A percentile compares a stretch with the other conserved stretches of the same genome.
Conservation (phyloP, 2,113 vertebrate species). For the Danionella cerebrum region DNA sequence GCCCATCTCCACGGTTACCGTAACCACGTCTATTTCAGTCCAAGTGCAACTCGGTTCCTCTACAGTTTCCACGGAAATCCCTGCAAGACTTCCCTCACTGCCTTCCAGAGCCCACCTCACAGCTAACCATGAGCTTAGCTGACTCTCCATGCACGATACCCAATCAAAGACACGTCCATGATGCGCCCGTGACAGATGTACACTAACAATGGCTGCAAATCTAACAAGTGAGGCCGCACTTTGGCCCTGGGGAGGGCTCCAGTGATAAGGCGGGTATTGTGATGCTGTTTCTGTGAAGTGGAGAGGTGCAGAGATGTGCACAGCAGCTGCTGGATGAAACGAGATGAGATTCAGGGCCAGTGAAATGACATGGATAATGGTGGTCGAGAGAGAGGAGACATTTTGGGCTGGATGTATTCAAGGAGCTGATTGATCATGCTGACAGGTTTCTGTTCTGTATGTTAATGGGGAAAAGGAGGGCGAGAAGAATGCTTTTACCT, state of each 20-base stretch:
- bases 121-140: neutral
- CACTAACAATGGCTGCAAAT: neutral
- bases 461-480: neutral
- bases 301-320: slow-evolving; percentile 1
- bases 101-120: neutral
- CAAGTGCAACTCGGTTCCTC: slow-evolving; percentile 10
- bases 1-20: slow-evolving; percentile 38
- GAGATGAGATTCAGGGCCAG: slow-evolving; percentile 12
- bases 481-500: neutral
- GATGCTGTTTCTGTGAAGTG: slow-evolving; percentile 5
- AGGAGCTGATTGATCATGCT: neutral
- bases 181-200: neutral
- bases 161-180: slow-evolving; percentile 6
- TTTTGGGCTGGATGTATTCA: neutral
- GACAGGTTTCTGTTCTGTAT: slow-evolving; percentile 14
- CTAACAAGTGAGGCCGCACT: neutral
- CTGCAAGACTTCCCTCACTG: neutral
- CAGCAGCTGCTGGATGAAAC: slow-evolving; percentile 30
- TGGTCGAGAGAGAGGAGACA: neutral
- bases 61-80: slow-evolving; percentile 41
- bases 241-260: neutral
- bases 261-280: slow-evolving; percentile 15
- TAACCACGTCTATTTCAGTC: slow-evolving; percentile 37
- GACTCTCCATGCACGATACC: neutral
- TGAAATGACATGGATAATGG: slow-evolving; percentile 22